Evolutionary conservation across 2,797 vertebrate species (phyloP), one percentile per base, ranked within the genome.

Genomic region (Loriculus beryllinus): DNA sequence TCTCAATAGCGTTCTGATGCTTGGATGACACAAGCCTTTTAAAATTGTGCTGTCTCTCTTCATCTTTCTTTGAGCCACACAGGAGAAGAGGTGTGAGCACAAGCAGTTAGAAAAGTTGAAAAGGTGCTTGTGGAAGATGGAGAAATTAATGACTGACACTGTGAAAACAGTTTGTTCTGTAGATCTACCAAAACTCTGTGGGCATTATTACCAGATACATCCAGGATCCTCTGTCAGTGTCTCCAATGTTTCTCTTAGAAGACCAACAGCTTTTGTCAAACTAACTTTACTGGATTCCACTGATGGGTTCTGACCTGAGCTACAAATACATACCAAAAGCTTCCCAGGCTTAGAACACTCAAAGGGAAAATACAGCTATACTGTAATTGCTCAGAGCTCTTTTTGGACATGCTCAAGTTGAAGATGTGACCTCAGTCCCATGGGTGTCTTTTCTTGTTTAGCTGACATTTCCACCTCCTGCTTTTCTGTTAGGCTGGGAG

Each of bases 341-440:
- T 72, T 84, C 26, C 26, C 54, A 62, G 47, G 19, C 14, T 79
- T 80, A 43, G 18, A 29, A 56, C 4, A 12, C 40, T 75, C 45
- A 63, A 49, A 39, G 60, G 26, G 54, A 82, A 79, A 79, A 28
- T 14, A 3, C 63, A 76, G 35, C 4, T 22, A 3, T 43, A 19
- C 49, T 80, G 35, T 4, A 71, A 5, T 54, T 62, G 31, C 21
- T 90, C 49, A 33, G 40, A 77, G 71, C 64, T 75, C 52, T 64
- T 74, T 87, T 48, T 64, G 57, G 68, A 59, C 35, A 15, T 80
- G 40, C 7, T 80, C 12, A 68, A 15, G 31, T 40, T 72, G 54
- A 92, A 93, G 82, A 78, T 83, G 82, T 81, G 69, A 89, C 39
- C 51, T 90, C 79, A 86, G 72, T 96, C 65, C 54, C 59, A 49